A percentile compares a stretch with the other conserved stretches of the same genome.
Conservation (phyloP, 30 jellyfish, hydroid and myxozoan genomes). For the Rhopilema esculentum region DNA sequence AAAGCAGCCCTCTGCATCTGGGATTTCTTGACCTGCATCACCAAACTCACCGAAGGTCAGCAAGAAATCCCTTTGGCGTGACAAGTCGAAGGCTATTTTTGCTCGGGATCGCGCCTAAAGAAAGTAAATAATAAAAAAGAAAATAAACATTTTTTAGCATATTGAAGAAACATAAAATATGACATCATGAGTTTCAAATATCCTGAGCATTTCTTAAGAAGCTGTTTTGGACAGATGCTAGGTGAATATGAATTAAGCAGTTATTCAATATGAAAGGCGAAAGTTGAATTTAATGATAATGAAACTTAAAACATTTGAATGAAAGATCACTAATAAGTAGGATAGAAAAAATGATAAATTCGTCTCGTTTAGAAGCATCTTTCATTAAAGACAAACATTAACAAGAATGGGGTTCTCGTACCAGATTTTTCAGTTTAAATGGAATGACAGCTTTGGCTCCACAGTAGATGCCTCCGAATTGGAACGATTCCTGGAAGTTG, state of each 20-base stretch:
- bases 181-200: background rate
- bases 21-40: constrained; percentile 23
- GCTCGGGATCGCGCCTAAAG: constrained; percentile 87
- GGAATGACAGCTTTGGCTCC: constrained; percentile 85
- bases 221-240: no score
- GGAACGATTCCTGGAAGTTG: constrained; percentile 63
- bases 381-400: background rate
- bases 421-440: constrained; percentile 77
- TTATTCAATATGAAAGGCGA: no score
- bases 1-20: constrained; percentile 61
- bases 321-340: no score
- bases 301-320: no score
- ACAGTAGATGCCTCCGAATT: constrained; percentile 90
- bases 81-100: constrained; percentile 73
- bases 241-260: no score
- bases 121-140: constrained; percentile 5
- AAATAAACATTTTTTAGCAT: no score
- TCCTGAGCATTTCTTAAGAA: no score
- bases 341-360: no score
- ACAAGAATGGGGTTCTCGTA: background rate
- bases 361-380: no score
- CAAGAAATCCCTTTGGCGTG: constrained; percentile 74
- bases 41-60: constrained; percentile 35
- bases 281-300: no score
- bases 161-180: no score